Evolutionary conservation across 2,888 invertebrate species (phyloP), one percentile per base, ranked within the genome.

Genomic region (Colostygia pectinataria): DNA sequence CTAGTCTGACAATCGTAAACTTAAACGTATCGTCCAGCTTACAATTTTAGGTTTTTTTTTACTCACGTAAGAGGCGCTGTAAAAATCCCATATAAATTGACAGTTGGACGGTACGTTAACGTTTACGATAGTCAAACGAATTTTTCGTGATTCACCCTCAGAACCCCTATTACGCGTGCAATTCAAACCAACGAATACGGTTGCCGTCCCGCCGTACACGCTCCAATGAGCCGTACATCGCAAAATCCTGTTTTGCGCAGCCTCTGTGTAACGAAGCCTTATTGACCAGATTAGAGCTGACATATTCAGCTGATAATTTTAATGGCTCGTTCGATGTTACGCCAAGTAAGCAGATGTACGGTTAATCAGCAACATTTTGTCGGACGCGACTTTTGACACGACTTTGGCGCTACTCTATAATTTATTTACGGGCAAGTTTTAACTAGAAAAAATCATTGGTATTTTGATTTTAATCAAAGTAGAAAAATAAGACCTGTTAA

Each of bases 231-330:
- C 43, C 34, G 42, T 45, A 33, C 45, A 55, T 55, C 53, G 50
- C 44, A 39, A 41, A 57, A 61, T 37, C 42, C 33, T 58, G 57
- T 53, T 55, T 34, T 5, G 20, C 20, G 10, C 6, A n/a, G 32
- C 29, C 14, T 9, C 39, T 18, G 48, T 45, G 50, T 43, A 52
- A 9, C 42, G 54, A 48, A 47, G 49, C 57, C 63, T 64, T 52
- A 38, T 44, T 45, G 68, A 67, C 70, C 69, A 80, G 83, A 86
- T 87, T 86, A 85, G 83, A 80, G 69, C 74, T 74, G 81, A 80
- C 80, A 71, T 79, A 39, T 48, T 20, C 49, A 48, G 65, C 63
- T 74, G 77, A 81, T 83, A 80, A 82, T 77, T 83, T 81, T 82
- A 85, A 86, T 82, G 83, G 77, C 60, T 63, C 61, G 62, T 71